Evolutionary conservation across 2,797 vertebrate genomes (phyloP).

Genomic region (Crenuchus spilurus): DNA sequence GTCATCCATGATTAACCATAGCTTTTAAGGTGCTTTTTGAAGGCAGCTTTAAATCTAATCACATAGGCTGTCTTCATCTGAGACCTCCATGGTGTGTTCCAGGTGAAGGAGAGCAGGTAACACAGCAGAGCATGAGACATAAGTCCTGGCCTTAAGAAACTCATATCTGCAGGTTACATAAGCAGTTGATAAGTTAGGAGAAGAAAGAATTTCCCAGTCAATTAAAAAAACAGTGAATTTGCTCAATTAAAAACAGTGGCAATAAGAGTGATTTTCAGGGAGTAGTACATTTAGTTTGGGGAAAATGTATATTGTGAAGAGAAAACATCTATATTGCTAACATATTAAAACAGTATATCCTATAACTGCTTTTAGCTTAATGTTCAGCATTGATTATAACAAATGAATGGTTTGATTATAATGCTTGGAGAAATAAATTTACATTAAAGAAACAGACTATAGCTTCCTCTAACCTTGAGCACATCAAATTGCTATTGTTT

Average conservation of each 20-base stretch:
- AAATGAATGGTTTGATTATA: too few relatives aligned
- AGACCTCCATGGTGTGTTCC: constrained; percentile 20
- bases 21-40: not conserved
- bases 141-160: constrained; percentile 35
- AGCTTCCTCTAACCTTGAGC: too few relatives aligned
- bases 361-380: too few relatives aligned
- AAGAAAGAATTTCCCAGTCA: not conserved
- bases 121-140: constrained; percentile 38
- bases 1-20: constrained; percentile 10
- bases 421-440: too few relatives aligned
- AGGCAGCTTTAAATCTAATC: constrained; percentile 20
- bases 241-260: too few relatives aligned
- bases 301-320: not conserved
- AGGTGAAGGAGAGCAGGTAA: constrained; percentile 44
- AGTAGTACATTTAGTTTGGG: not conserved
- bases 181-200: constrained; percentile 2
- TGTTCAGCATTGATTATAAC: too few relatives aligned
- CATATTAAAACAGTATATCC: too few relatives aligned
- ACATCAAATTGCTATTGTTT: too few relatives aligned
- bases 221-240: too few relatives aligned
- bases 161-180: constrained; percentile 35
- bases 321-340: not conserved
- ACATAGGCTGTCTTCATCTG: constrained; percentile 35
- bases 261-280: not conserved
- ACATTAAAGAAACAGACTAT: too few relatives aligned